Evolutionary conservation across 2,797 vertebrate genomes (phyloP).

Genomic region (Megalops cyprinoides): DNA sequence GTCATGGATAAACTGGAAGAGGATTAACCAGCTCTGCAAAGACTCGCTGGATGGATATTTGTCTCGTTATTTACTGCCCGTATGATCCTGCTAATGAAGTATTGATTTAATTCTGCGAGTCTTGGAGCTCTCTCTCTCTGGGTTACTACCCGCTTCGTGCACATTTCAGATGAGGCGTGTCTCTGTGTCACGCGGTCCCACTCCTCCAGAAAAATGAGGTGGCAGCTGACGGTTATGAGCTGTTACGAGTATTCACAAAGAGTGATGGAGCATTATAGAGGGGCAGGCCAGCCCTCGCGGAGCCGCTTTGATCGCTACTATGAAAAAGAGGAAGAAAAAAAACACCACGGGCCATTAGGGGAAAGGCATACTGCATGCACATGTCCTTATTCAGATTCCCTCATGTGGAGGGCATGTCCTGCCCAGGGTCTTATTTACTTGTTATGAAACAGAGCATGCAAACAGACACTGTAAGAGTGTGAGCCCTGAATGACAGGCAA

Average conservation of each 20-base stretch:
- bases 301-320: background rate
- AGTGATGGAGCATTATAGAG: background rate
- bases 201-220: background rate
- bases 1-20: no score
- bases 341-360: background rate
- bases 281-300: background rate
- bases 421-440: background rate
- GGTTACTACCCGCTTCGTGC: background rate
- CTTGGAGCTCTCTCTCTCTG: background rate
- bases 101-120: slow-evolving; percentile 4
- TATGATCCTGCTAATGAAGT: background rate
- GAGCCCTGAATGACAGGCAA: background rate
- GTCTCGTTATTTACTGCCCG: background rate
- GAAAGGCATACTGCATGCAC: no score
- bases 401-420: no score
- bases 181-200: background rate
- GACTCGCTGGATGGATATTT: background rate
- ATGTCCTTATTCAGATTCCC: no score
- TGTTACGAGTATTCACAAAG: background rate
- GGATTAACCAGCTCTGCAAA: no score
- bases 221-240: background rate
- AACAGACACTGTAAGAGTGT: background rate
- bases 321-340: no score
- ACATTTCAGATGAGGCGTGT: slow-evolving; percentile 3
- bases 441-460: background rate